A percentile compares a stretch with the other conserved stretches of the same genome.
phyloP scores from a whole-genome alignment of 2,113 vertebrate genomes.

The Colaptes auratus region DNA sequence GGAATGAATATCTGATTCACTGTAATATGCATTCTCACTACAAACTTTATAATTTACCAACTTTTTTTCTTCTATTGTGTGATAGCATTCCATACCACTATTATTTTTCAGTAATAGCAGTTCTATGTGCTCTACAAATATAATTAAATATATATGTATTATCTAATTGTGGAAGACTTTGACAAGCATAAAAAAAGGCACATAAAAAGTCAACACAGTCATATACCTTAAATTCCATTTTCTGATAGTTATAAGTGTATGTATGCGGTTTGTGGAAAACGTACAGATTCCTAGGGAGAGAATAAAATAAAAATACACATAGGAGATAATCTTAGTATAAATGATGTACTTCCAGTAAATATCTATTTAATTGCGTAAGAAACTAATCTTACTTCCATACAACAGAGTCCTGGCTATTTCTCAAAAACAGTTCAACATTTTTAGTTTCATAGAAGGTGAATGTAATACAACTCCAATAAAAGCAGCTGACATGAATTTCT shows the following conservation, averaged over 20 bases:
- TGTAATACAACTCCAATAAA: not conserved
- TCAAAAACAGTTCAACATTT: not conserved
- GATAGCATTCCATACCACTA: not conserved
- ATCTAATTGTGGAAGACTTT: not conserved
- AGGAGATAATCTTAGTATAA: not conserved
- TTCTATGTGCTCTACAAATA: not conserved
- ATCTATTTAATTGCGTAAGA: not conserved
- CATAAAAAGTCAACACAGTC: not conserved
- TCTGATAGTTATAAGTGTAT: slow-evolving; percentile 79
- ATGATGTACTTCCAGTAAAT: not conserved
- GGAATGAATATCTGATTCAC: not conserved
- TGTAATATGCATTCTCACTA: not conserved
- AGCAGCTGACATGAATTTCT: not conserved
- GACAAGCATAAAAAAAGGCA: not conserved
- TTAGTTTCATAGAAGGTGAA: not conserved
- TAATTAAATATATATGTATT: not conserved
- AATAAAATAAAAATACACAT: not conserved
- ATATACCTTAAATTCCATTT: slow-evolving; percentile 82
- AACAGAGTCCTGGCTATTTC: not conserved
- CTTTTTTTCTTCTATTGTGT: not conserved
- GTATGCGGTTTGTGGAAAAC: slow-evolving; percentile 85
- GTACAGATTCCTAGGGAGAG: slow-evolving; percentile 79
- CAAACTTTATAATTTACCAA: not conserved
- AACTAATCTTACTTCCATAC: not conserved
- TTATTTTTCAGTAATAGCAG: not conserved